Conservation (phyloP, 1,140 invertebrate genomes). For the Magallana angulata region DNA sequence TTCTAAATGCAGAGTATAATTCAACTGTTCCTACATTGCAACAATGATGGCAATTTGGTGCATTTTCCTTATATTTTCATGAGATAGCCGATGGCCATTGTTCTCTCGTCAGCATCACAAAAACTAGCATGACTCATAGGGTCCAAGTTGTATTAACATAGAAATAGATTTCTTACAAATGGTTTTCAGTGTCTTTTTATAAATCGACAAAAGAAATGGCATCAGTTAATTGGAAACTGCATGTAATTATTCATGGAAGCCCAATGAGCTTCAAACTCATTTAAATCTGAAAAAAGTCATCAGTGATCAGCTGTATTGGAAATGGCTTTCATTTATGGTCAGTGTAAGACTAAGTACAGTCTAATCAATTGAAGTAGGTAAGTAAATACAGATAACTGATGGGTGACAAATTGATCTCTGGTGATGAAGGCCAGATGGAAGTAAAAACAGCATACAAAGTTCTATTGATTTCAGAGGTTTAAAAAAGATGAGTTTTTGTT, state of each 20-base stretch:
- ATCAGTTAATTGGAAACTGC: conserved; percentile 30
- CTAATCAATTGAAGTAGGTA: conserved; percentile 8
- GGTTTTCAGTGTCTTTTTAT: background rate
- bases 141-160: conserved; percentile 27
- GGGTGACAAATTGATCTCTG: conserved; percentile 6
- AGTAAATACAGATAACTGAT: conserved; percentile 16
- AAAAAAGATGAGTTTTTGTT: background rate
- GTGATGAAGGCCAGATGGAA: background rate
- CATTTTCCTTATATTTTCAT: background rate
- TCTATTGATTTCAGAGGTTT: background rate
- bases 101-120: conserved; percentile 1
- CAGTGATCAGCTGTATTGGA: conserved; percentile 8
- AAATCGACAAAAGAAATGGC: background rate
- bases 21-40: too few relatives aligned
- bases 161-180: conserved; percentile 2
- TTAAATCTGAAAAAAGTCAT: background rate
- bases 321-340: background rate
- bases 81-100: background rate
- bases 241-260: conserved; percentile 27
- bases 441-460: background rate
- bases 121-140: background rate
- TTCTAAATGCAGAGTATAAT: too few relatives aligned
- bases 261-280: background rate
- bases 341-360: background rate
- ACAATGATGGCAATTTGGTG: background rate